Conservation (phyloP, 92 coral and sea anemone genomes). For the Siderastrea radians region DNA sequence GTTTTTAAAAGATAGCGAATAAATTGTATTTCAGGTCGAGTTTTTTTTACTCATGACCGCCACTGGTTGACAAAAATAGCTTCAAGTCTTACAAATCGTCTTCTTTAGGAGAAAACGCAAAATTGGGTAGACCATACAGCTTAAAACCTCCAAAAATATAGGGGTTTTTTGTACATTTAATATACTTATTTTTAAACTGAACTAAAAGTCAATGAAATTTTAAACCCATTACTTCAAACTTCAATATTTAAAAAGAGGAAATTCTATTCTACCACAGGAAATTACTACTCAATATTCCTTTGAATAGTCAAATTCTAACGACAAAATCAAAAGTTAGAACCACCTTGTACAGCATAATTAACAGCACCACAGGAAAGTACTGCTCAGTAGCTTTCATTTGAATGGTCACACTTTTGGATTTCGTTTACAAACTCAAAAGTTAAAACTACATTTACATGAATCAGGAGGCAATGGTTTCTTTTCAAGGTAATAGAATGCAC, state of each 20-base stretch:
- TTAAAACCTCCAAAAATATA: neutral
- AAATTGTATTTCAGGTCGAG: neutral
- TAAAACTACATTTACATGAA: no score
- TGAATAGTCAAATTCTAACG: neutral
- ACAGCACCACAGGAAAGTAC: no score
- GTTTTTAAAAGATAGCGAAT: constrained; percentile 7
- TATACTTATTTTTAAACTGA: neutral
- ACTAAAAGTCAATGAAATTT: constrained; percentile 3
- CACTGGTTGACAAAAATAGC: no score
- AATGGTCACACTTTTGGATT: no score
- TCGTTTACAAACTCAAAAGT: no score
- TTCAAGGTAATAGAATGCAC: no score
- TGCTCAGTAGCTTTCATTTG: no score
- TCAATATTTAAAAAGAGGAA: neutral
- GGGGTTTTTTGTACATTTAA: neutral
- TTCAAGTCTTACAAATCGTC: neutral
- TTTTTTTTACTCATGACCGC: no score
- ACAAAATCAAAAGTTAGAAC: no score
- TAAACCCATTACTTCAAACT: neutral
- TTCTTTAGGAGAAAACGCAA: neutral
- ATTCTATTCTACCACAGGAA: neutral
- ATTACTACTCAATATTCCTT: neutral
- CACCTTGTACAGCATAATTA: no score
- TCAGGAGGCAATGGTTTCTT: no score
- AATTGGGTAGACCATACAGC: neutral